A percentile compares a stretch with the other conserved stretches of the same genome.
phyloP scores from a whole-genome alignment of 2,113 vertebrate species.

The Mormyrus lacerda region DNA sequence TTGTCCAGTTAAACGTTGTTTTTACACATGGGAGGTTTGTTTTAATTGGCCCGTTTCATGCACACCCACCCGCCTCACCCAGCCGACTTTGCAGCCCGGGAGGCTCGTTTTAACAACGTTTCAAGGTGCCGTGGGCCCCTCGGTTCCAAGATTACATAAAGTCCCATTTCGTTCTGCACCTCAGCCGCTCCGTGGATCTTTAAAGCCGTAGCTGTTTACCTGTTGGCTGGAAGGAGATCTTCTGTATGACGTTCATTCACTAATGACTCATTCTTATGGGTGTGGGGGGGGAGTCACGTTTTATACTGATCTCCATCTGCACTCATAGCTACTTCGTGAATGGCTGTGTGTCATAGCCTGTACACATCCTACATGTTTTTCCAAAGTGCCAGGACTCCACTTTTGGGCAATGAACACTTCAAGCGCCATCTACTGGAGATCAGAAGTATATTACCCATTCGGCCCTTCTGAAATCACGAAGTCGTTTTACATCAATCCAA shows the following conservation, averaged over 20 bases:
- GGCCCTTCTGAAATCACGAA: neutral
- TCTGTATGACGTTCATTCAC: neutral
- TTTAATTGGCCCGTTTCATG: neutral
- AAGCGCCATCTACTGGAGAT: conserved; percentile 31
- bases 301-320: neutral
- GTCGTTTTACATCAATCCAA: neutral
- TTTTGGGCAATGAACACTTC: neutral
- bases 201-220: neutral
- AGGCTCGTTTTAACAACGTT: neutral
- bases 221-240: neutral
- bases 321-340: neutral
- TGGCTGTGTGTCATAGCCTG: neutral
- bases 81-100: neutral
- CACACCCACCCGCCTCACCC: neutral
- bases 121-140: neutral
- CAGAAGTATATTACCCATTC: neutral
- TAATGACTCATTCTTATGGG: neutral
- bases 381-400: neutral
- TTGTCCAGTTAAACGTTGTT: neutral
- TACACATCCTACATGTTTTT: neutral
- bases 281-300: neutral
- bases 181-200: neutral
- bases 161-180: neutral
- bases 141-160: neutral
- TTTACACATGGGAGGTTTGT: neutral